Percentiles rank a stretch among this genome's conserved stretches.
These are phyloP conservation scores for Erynnis tages DNA, from an alignment of 2,888 invertebrate species.

Conservation along the genomic window DNA sequence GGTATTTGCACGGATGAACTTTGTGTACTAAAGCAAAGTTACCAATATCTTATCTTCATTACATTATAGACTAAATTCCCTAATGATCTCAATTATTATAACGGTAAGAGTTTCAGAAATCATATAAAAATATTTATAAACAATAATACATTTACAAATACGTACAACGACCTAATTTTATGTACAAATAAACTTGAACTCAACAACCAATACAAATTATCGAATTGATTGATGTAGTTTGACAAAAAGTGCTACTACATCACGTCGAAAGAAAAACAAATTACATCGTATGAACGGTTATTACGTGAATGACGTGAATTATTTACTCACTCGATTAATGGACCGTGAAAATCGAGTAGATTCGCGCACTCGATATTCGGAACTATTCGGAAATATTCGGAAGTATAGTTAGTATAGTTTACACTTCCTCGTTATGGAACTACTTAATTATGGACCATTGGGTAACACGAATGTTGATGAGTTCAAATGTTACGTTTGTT, in stretches of 20 bases:
- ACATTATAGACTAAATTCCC: too few species aligned
- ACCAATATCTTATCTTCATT: too few species aligned
- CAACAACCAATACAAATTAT: not conserved
- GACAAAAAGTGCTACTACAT: slow-evolving; percentile 8
- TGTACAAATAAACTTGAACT: slow-evolving; percentile 1
- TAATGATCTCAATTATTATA: too few species aligned
- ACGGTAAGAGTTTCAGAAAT: too few species aligned
- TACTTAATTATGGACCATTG: slow-evolving; percentile 8
- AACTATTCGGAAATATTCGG: not conserved
- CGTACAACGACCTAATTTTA: not conserved
- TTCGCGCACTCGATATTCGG: slow-evolving; percentile 5
- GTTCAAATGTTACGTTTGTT: slow-evolving; percentile 6
- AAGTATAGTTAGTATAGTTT: slow-evolving; percentile 1
- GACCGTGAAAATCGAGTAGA: slow-evolving; percentile 5
- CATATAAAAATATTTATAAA: too few species aligned
- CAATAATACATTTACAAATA: too few species aligned
- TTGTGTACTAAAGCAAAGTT: too few species aligned
- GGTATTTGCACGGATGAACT: too few species aligned
- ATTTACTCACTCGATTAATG: slow-evolving; percentile 5
- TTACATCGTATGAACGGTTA: not conserved
- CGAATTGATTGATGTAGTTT: slow-evolving; percentile 1
- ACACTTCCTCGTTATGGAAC: slow-evolving; percentile 7
- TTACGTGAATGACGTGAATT: slow-evolving; percentile 11
- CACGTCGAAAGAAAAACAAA: not conserved
- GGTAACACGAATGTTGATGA: slow-evolving; percentile 7